Evolutionary conservation across 2,113 vertebrate genomes (phyloP), one percentile per base, ranked within the genome.

Genomic region (Chrysochloris asiatica): DNA sequence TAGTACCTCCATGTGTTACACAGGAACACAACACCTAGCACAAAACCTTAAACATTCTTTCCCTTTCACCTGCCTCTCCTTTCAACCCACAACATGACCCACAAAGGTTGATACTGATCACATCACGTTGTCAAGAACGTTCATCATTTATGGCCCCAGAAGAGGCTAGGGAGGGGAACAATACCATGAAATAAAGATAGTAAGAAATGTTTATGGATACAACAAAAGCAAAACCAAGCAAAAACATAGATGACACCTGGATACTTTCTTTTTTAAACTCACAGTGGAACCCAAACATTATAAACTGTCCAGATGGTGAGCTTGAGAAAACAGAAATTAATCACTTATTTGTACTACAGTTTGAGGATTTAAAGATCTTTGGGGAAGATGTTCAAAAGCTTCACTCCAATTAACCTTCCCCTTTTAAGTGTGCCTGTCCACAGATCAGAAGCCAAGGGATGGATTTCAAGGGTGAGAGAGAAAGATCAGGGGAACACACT

Each of bases 301-400:
- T 82, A 93, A 95, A 17, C 48, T 19, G 65, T 94, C 72, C 96
- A 95, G 86, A 91, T 90, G 89, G 84, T 95, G 30, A 86, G 41
- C 76, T 80, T 4, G 22, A 89, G 45, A 93, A 95, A 63, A 87
- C 45, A 92, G 72, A 93, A 96, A 82, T 94, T 67, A 95, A 90
- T 95, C 86, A 93, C 28, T 80, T 86, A 81, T 94, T 93, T 89
- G 54, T 69, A 92, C 45, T 92, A 79, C 6, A 67, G 73, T 82
- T 43, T 43, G 69, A 96, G 21, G 41, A 93, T 93, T 86, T 96
- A 85, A 88, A 82, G 69, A 85, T 93, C 78, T 93, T 91, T 91
- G 78, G 61, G 78, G 78, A 95, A 92, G 93, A 78, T 88, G 28
- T 78, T 95, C 54, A 92, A 91, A 95, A 88, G 36, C 73, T 81